Evolutionary conservation across 2,888 invertebrate genomes (phyloP).

Genomic region (Trissonchulus latispiculum): DNA sequence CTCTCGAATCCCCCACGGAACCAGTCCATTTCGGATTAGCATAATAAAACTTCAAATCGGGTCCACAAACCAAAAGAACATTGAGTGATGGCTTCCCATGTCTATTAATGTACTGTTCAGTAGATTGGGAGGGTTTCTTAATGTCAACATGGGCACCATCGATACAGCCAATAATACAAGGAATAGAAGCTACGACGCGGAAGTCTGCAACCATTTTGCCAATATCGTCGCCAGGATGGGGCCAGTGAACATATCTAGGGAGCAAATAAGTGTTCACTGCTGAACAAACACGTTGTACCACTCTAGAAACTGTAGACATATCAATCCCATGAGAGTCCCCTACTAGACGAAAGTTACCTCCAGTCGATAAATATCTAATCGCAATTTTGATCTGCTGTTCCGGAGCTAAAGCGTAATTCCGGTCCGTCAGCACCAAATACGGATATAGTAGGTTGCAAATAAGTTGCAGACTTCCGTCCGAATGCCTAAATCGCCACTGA

Average conservation of each 20-base stretch:
- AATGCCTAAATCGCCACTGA: neutral
- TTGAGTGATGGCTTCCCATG: slow-evolving; percentile 17
- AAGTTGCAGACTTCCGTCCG: neutral
- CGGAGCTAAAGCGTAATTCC: neutral
- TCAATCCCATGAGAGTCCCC: slow-evolving; percentile 7
- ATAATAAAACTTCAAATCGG: slow-evolving; percentile 16
- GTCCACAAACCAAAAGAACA: slow-evolving; percentile 22
- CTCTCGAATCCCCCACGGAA: slow-evolving; percentile 22
- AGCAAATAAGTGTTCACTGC: neutral
- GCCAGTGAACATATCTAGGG: slow-evolving; percentile 6
- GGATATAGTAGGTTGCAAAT: neutral
- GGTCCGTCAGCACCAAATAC: neutral
- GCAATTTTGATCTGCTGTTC: neutral
- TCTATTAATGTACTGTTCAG: slow-evolving; percentile 21
- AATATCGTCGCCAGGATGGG: neutral
- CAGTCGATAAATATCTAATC: neutral
- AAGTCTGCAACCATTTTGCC: neutral
- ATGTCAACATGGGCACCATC: slow-evolving; percentile 20
- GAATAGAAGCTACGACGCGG: neutral
- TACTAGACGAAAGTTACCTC: neutral
- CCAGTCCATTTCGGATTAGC: slow-evolving; percentile 21
- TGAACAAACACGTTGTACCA: neutral
- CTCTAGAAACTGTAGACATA: neutral
- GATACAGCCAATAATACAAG: slow-evolving; percentile 15
- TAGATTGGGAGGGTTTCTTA: slow-evolving; percentile 15